These are phyloP conservation scores for Sterrhoptilus dennistouni DNA, from an alignment of 2,113 vertebrate species.

Conservation along the genomic window DNA sequence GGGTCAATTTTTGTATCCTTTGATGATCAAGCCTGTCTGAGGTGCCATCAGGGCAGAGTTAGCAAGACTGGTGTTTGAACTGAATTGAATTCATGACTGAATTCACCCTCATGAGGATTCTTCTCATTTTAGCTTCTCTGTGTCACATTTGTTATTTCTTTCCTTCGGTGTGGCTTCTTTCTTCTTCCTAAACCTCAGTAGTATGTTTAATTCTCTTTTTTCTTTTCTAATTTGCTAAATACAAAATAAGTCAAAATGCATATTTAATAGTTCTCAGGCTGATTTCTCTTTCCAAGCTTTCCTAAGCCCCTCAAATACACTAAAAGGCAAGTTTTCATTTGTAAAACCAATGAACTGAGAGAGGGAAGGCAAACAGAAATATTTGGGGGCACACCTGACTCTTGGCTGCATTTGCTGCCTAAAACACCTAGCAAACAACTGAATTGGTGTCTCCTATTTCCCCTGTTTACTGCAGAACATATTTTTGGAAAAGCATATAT, in stretches of 20 bases:
- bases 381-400: neutral
- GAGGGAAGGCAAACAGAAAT: neutral
- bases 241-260: neutral
- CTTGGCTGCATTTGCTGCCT: neutral
- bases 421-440: neutral
- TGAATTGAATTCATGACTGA: neutral
- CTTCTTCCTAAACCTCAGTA: neutral
- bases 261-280: neutral
- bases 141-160: neutral
- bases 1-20: neutral
- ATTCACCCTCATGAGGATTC: neutral
- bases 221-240: neutral
- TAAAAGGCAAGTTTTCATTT: neutral
- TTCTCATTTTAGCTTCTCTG: neutral
- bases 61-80: neutral
- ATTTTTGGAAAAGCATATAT: neutral
- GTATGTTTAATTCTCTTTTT: neutral
- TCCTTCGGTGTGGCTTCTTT: neutral
- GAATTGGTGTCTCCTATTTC: neutral
- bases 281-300: neutral
- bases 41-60: neutral
- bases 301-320: neutral
- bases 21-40: neutral
- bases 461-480: neutral
- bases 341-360: neutral